Conservation (phyloP, 2,113 vertebrate species). For the Rhombomys opimus region DNA sequence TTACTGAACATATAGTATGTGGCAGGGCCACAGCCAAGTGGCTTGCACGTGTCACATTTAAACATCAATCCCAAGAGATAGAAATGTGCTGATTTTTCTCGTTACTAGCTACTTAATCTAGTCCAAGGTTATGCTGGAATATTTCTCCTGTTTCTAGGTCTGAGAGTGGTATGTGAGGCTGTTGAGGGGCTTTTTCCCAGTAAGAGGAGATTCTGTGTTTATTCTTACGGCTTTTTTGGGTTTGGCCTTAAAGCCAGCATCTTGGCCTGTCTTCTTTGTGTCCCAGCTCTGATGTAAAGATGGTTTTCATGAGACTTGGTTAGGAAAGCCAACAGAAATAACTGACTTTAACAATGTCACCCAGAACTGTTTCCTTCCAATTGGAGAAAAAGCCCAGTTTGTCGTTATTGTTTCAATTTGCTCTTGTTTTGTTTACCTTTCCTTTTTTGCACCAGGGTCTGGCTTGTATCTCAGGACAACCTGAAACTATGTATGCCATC, state of each 20-base stretch:
- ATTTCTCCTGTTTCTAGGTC: background rate
- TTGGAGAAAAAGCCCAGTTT: background rate
- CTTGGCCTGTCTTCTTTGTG: background rate
- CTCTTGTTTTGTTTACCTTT: background rate
- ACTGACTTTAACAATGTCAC: background rate
- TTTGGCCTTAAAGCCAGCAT: background rate
- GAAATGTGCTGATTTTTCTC: background rate
- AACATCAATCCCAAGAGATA: background rate
- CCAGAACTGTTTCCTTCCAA: background rate
- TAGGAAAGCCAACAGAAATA: background rate
- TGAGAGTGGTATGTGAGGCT: background rate
- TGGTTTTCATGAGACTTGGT: slow-evolving; percentile 25
- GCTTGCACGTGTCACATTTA: background rate
- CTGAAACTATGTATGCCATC: background rate
- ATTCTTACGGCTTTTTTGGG: background rate
- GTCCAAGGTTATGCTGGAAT: slow-evolving; percentile 3
- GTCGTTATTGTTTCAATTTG: background rate
- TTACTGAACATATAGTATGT: background rate
- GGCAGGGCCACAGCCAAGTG: background rate
- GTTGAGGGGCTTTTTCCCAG: background rate
- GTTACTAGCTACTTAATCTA: background rate
- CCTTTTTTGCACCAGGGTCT: background rate
- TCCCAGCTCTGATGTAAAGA: background rate
- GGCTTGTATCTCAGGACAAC: background rate
- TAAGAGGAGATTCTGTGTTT: background rate